phyloP scores from a whole-genome alignment of 1,140 invertebrate species.

The Eupeodes corollae region DNA sequence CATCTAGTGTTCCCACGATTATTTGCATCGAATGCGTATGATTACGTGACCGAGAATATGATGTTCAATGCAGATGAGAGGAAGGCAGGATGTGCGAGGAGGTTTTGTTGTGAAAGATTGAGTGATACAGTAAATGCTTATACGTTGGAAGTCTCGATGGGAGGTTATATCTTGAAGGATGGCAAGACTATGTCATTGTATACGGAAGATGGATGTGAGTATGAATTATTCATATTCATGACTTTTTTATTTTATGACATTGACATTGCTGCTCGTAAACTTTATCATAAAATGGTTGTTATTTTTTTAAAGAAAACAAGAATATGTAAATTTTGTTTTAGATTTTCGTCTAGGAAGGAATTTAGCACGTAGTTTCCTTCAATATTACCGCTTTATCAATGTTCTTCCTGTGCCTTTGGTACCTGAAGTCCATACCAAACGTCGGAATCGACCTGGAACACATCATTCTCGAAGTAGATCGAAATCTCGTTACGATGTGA shows the following conservation, averaged over 20 bases:
- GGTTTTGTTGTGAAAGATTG: conserved; percentile 57
- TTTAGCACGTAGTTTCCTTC: conserved; percentile 59
- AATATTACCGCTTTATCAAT: conserved; percentile 68
- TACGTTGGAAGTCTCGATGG: conserved; percentile 76
- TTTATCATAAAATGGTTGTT: too few species aligned
- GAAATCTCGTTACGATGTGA: conserved; percentile 39
- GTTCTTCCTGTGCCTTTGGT: conserved; percentile 49
- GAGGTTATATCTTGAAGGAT: conserved; percentile 59
- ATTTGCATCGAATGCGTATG: conserved; percentile 70
- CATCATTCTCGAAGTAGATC: conserved; percentile 40
- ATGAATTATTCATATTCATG: not conserved
- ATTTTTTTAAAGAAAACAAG: not conserved
- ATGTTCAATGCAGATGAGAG: conserved; percentile 81
- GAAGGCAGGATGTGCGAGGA: conserved; percentile 76
- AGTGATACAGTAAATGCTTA: conserved; percentile 72
- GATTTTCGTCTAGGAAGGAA: conserved; percentile 62
- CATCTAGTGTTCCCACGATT: conserved; percentile 84
- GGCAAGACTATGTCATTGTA: conserved; percentile 62
- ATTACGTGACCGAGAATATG: conserved; percentile 68
- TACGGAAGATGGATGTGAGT: conserved; percentile 78
- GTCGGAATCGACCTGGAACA: conserved; percentile 35
- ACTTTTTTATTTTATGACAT: too few species aligned
- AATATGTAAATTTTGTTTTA: too few species aligned
- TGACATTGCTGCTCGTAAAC: too few species aligned
- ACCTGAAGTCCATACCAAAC: conserved; percentile 40